Base-by-base conservation (phyloP, 2,113 vertebrate genomes). In the Festucalex cinctus region DNA sequence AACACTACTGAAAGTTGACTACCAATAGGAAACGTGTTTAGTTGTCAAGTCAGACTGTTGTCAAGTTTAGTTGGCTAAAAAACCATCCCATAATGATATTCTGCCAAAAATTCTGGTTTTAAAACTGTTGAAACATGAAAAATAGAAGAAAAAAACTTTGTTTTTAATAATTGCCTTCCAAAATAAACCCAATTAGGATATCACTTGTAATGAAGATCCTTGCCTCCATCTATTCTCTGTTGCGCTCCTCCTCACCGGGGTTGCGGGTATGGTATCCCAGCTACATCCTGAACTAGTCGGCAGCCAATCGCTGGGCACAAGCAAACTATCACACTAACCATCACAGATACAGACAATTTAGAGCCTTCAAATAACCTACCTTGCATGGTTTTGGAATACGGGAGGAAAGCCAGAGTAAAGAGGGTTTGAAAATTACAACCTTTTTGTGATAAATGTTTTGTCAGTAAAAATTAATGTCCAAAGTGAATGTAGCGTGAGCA, bases 1-100 rank as follows among this genome's bases (percentile, higher is more conserved):
- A 57, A 77, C 63, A 12, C 37, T 6, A 69, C 9, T 64, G 17
- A 66, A 80, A 74, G 43, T 5, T 1, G 46, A 64, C 54, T 5
- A 58, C 68, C 46, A 3, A 32, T 1, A 37, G 12, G 39, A 44
- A 68, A 54, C 63, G 8, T 7, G 60, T 32, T 68, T 28, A 24
- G 28, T 8, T 24, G n/a, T 71, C 44, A 28, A 14, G 20, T 44
- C 35, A n/a, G n/a, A n/a, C n/a, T n/a, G n/a, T n/a, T n/a, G n/a
- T n/a, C n/a, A n/a, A n/a, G n/a, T n/a, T n/a, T n/a, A n/a, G n/a
- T n/a, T n/a, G n/a, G n/a, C n/a, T n/a, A n/a, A n/a, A n/a, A n/a
- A n/a, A n/a, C n/a, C 20, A 8, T 70, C 24, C 36, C 13, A 24
- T n/a, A 19, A 28, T 37, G 32, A 22, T 20, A 48, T 0, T 10